Percentiles rank a stretch among this genome's conserved stretches.
Conservation (phyloP, 2,888 invertebrate genomes). For the Troides aeacus region DNA sequence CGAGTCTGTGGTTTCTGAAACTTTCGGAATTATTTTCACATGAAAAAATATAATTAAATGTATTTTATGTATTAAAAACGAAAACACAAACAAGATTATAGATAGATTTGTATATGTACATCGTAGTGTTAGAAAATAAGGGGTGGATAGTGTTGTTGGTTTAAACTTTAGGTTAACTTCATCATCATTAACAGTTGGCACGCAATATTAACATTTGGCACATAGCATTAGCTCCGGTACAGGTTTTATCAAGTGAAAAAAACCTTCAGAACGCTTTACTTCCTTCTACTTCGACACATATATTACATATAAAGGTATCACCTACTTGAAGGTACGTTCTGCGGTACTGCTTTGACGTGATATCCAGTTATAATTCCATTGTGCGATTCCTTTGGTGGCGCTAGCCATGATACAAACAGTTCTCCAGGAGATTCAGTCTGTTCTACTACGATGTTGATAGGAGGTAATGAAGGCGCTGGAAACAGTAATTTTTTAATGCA, state of each 20-base stretch:
- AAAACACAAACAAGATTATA: no score
- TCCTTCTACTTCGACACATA: not conserved
- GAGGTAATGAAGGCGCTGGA: constrained; percentile 67
- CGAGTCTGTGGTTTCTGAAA: constrained; percentile 63
- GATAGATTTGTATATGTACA: no score
- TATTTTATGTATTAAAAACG: no score
- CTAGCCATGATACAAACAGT: constrained; percentile 63
- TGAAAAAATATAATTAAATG: no score
- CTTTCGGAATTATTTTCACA: constrained; percentile 26
- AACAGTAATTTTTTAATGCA: not conserved
- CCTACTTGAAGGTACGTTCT: constrained; percentile 56
- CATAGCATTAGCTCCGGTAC: no score
- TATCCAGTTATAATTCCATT: constrained; percentile 69
- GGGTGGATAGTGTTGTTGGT: no score
- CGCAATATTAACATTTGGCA: no score
- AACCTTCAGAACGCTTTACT: no score
- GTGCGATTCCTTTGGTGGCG: constrained; percentile 64
- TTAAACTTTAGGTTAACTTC: no score
- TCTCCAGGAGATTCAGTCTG: constrained; percentile 70
- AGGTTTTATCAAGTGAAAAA: no score
- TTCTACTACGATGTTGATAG: constrained; percentile 62
- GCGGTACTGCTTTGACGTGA: constrained; percentile 66
- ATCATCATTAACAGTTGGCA: no score
- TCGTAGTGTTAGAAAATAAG: no score
- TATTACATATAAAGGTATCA: not conserved